Percentiles rank a stretch among this genome's conserved stretches.
phyloP scores from a whole-genome alignment of 1,140 invertebrate species.

The Heliconius nattereri region DNA sequence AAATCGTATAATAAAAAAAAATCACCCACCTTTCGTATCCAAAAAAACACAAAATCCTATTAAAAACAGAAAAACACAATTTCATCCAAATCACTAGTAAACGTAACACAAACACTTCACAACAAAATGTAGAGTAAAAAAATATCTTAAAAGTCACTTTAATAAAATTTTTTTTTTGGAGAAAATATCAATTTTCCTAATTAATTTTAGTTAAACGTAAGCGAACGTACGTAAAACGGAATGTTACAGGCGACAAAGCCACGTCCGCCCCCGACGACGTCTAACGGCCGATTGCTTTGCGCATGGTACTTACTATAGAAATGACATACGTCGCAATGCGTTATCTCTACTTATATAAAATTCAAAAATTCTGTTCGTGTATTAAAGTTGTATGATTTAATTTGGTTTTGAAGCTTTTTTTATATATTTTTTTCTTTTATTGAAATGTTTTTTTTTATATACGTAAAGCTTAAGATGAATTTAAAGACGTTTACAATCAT shows the following conservation, averaged over 20 bases:
- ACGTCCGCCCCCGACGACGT: slow-evolving; percentile 37
- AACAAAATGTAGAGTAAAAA: background rate
- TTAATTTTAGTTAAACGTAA: background rate
- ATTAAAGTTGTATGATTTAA: background rate
- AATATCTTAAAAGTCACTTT: background rate
- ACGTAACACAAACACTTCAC: background rate
- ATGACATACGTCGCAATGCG: slow-evolving; percentile 74
- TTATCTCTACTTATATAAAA: slow-evolving; percentile 48
- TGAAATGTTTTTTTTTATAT: background rate
- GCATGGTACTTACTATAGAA: slow-evolving; percentile 59
- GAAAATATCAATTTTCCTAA: background rate
- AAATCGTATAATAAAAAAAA: too few relatives aligned
- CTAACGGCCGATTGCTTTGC: slow-evolving; percentile 64
- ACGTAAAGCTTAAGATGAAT: background rate
- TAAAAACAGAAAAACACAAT: background rate
- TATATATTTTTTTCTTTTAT: background rate
- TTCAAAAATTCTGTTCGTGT: slow-evolving; percentile 29
- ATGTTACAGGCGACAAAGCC: background rate
- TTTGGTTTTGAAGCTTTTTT: background rate
- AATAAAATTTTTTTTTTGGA: background rate
- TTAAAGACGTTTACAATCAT: too few relatives aligned
- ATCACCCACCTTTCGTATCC: slow-evolving; percentile 1
- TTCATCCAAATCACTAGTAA: slow-evolving; percentile 2
- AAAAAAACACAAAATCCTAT: slow-evolving; percentile 12
- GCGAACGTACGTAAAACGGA: background rate